Conservation (phyloP, 2,797 vertebrate genomes). For the Arrhamphus sclerolepis region DNA sequence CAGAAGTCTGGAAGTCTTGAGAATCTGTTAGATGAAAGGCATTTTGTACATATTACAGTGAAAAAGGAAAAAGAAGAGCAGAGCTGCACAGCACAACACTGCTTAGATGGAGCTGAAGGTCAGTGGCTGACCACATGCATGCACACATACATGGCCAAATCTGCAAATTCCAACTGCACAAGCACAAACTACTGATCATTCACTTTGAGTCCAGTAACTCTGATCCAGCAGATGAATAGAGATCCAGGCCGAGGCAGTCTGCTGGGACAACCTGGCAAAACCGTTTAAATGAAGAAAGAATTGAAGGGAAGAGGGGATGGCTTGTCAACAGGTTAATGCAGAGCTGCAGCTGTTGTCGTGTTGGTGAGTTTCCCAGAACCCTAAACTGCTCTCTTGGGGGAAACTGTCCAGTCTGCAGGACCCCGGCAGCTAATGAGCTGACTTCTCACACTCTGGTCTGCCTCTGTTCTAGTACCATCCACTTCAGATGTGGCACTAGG, state of each 20-base stretch:
- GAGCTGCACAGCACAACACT: too few species aligned
- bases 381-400: constrained; percentile 65
- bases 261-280: constrained; percentile 42
- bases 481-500: constrained; percentile 34
- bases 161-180: neutral
- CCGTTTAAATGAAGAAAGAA: constrained; percentile 47
- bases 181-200: constrained; percentile 11
- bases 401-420: constrained; percentile 60
- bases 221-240: constrained; percentile 57
- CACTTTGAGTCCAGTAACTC: constrained; percentile 33
- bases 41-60: too few species aligned
- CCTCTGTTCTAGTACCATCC: constrained; percentile 38
- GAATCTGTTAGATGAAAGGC: too few species aligned
- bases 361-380: constrained; percentile 79
- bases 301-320: constrained; percentile 40
- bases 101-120: constrained; percentile 3
- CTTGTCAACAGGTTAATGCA: constrained; percentile 78
- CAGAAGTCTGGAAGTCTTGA: constrained; percentile 11
- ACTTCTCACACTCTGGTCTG: constrained; percentile 66
- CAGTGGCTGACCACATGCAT: neutral
- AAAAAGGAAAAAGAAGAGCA: too few species aligned
- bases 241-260: constrained; percentile 24
- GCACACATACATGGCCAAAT: neutral
- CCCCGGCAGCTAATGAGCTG: constrained; percentile 67
- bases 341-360: constrained; percentile 77